phyloP scores from a whole-genome alignment of 2,113 vertebrate species.

The Bagarius yarrelli region DNA sequence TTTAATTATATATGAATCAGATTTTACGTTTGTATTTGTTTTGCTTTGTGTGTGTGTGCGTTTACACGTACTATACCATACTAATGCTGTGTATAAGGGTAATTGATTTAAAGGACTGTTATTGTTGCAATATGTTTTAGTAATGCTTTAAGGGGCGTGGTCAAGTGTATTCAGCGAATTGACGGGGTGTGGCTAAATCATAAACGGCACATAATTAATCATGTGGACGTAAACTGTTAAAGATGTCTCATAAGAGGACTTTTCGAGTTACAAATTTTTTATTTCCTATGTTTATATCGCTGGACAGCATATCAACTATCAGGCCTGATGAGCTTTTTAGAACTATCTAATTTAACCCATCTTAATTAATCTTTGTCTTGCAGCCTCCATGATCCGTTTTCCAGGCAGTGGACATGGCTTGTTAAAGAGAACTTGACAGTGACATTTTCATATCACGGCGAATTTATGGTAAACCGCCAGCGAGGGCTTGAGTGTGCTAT shows the following conservation, averaged over 20 bases:
- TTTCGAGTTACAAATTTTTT: neutral
- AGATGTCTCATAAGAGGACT: neutral
- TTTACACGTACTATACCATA: too few relatives aligned
- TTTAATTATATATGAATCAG: too few relatives aligned
- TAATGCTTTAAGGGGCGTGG: neutral
- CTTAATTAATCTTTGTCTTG: neutral
- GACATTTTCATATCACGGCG: slow-evolving; percentile 50
- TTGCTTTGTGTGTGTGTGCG: too few relatives aligned
- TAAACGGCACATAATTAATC: neutral
- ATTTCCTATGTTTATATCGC: neutral
- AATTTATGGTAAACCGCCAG: slow-evolving; percentile 55
- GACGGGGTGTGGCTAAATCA: neutral
- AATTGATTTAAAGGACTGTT: too few relatives aligned
- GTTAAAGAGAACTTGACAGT: slow-evolving; percentile 7
- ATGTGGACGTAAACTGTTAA: neutral
- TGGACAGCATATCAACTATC: neutral
- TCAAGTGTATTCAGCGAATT: neutral
- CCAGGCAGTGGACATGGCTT: neutral
- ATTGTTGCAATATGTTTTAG: neutral
- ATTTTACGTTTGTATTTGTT: too few relatives aligned
- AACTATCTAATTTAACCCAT: neutral
- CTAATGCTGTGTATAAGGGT: too few relatives aligned
- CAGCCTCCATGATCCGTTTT: neutral
- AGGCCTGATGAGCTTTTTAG: neutral
- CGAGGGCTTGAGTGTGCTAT: neutral